phyloP scores from a whole-genome alignment of 2,888 invertebrate species.

The Rhynchonema sp. region DNA sequence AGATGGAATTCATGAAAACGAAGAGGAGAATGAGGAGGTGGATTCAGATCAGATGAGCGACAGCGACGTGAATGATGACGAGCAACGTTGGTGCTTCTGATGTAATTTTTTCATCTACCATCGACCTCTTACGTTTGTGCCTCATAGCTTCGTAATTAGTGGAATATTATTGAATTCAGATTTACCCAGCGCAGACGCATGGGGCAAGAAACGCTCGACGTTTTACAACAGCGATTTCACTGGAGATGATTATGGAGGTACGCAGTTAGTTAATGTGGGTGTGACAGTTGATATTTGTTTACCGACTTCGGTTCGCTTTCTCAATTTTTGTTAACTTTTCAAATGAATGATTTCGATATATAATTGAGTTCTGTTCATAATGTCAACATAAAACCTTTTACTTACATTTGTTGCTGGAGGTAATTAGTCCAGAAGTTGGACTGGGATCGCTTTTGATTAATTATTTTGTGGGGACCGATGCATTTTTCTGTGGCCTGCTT shows the following conservation, averaged over 20 bases:
- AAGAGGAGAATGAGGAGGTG: not conserved
- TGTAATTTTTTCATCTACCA: not conserved
- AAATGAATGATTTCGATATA: not conserved
- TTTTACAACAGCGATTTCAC: constrained; percentile 29
- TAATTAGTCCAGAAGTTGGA: too few relatives aligned
- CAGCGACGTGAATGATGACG: not conserved
- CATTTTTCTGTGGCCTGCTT: too few relatives aligned
- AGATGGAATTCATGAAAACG: not conserved
- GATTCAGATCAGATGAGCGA: not conserved
- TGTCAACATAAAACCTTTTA: not conserved
- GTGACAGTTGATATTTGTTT: not conserved
- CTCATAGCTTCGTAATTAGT: too few relatives aligned
- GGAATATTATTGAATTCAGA: constrained; percentile 3
- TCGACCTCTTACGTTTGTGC: not conserved
- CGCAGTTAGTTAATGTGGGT: not conserved
- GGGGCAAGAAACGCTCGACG: constrained; percentile 29
- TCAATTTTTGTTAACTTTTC: too few relatives aligned
- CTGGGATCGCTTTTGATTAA: too few relatives aligned
- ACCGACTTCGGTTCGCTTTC: too few relatives aligned
- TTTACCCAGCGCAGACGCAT: constrained; percentile 24
- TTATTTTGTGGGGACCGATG: too few relatives aligned
- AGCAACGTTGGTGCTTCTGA: not conserved
- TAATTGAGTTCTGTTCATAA: not conserved
- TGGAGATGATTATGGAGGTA: constrained; percentile 11
- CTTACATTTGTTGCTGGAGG: not conserved